Conservation (phyloP, 2,888 invertebrate species). For the Cancer borealis region DNA sequence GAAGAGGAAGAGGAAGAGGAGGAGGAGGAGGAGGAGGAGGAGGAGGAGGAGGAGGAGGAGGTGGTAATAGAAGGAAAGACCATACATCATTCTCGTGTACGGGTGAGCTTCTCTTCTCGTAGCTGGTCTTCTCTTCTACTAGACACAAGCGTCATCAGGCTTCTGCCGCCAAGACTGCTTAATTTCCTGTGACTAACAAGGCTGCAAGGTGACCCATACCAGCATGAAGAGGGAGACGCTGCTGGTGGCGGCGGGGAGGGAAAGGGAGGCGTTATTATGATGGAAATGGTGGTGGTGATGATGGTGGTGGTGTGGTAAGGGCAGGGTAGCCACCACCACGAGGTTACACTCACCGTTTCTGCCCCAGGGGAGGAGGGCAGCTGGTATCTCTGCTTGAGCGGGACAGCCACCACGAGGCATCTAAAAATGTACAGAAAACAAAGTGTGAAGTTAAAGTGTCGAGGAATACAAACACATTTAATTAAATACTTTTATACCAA, state of each 20-base stretch:
- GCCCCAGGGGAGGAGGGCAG: neutral
- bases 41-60: too few relatives aligned
- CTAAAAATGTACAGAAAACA: neutral
- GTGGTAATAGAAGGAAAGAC: neutral
- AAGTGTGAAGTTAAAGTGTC: neutral
- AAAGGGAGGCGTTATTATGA: neutral
- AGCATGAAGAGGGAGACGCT: neutral
- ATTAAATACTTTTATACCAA: neutral
- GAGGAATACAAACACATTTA: neutral
- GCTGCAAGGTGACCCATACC: neutral
- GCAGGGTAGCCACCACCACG: neutral
- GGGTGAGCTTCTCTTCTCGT: neutral
- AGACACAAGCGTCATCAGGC: conserved; percentile 13
- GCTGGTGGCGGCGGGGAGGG: neutral
- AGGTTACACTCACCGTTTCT: neutral
- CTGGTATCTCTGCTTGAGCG: neutral
- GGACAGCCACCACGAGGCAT: neutral
- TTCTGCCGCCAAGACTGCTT: conserved; percentile 22
- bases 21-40: neutral
- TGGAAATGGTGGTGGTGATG: neutral
- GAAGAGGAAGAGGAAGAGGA: neutral
- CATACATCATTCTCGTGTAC: neutral
- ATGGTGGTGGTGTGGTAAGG: neutral
- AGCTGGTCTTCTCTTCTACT: neutral
- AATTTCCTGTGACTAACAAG: conserved; percentile 37